These are phyloP conservation scores for Phortica variegata DNA, from an alignment of 1,140 invertebrate species.

Conservation along the genomic window DNA sequence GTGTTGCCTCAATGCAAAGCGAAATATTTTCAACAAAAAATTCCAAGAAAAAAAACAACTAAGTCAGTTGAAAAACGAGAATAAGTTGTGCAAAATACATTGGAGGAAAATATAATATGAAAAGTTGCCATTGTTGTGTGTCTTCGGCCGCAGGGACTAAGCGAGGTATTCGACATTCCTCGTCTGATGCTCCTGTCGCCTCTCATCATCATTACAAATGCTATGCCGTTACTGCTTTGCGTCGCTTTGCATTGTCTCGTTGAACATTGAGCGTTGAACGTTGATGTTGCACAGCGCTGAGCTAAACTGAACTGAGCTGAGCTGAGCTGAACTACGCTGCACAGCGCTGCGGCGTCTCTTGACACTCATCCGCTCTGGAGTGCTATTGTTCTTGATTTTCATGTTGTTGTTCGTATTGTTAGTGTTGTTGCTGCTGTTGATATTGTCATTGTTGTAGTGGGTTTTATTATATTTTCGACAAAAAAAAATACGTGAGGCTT, in stretches of 20 bases:
- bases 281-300: no score
- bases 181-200: no score
- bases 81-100: no score
- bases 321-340: no score
- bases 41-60: background rate
- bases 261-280: no score
- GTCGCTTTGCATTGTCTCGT: conserved; percentile 38
- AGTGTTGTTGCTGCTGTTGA: conserved; percentile 3
- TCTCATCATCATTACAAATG: no score
- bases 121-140: conserved; percentile 32
- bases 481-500: no score
- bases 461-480: conserved; percentile 33
- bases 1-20: conserved; percentile 32
- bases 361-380: conserved; percentile 33
- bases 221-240: no score
- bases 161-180: no score
- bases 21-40: conserved; percentile 26
- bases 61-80: no score
- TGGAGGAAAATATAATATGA: conserved; percentile 32
- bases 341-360: no score
- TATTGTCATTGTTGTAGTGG: conserved; percentile 14
- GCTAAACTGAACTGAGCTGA: no score
- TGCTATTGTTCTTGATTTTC: conserved; percentile 27
- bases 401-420: conserved; percentile 1
- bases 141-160: conserved; percentile 3